These are phyloP conservation scores for Melanotaenia duboulayi DNA, from an alignment of 2,113 vertebrate species.

Conservation along the genomic window DNA sequence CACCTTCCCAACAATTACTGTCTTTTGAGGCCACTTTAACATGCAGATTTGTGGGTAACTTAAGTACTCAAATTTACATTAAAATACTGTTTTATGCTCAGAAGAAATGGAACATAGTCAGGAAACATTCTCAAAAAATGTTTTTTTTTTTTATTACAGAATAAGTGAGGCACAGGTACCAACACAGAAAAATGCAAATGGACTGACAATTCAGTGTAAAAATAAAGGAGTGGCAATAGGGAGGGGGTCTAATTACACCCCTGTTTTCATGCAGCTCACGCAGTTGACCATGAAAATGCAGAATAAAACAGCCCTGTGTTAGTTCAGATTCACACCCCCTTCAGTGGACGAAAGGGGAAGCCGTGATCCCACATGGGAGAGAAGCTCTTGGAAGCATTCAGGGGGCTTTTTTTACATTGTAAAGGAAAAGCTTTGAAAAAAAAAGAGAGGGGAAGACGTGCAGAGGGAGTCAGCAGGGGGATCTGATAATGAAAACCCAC, in stretches of 20 bases:
- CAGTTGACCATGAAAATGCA: constrained; percentile 11
- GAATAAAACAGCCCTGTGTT: constrained; percentile 39
- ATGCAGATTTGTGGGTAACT: constrained; percentile 12
- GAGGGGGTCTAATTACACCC: neutral
- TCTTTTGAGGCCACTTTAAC: constrained; percentile 2
- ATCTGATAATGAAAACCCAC: constrained; percentile 55
- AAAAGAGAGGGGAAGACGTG: constrained; percentile 20
- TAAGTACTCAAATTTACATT: constrained; percentile 1
- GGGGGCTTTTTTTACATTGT: constrained; percentile 9
- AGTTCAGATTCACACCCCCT: constrained; percentile 45
- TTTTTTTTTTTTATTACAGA: neutral
- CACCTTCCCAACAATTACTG: neutral
- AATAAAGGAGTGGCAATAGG: neutral
- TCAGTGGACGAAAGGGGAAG: constrained; percentile 36
- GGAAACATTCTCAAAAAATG: neutral
- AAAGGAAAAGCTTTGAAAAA: constrained; percentile 43
- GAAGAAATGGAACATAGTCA: neutral
- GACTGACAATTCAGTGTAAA: neutral
- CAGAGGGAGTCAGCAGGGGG: constrained; percentile 35
- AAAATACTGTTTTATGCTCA: neutral
- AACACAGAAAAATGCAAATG: constrained; percentile 7
- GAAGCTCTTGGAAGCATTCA: constrained; percentile 31
- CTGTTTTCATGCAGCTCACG: constrained; percentile 54
- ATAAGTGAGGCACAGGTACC: no score
- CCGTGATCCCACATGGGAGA: constrained; percentile 36